Evolutionary conservation across 2,888 invertebrate species (phyloP).

Genomic region (Encarsia formosa): DNA sequence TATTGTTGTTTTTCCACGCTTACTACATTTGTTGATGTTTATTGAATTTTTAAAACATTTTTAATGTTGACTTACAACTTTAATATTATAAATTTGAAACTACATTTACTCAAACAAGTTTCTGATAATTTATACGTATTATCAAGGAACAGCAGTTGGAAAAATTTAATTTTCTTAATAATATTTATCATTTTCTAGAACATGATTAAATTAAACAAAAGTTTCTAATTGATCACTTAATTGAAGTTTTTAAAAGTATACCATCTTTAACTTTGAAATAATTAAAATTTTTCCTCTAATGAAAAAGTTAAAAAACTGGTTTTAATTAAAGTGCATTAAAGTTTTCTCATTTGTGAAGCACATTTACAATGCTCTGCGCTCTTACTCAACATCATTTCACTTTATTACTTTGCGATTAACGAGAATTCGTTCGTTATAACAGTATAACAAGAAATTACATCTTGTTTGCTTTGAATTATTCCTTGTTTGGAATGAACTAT

Average conservation of each 20-base stretch:
- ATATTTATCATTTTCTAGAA: too few species aligned
- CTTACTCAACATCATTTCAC: slow-evolving; percentile 14
- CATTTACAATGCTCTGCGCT: slow-evolving; percentile 8
- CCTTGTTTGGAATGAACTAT: too few species aligned
- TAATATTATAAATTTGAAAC: too few species aligned
- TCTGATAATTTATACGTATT: too few species aligned
- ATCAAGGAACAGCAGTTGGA: too few species aligned
- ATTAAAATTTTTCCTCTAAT: slow-evolving; percentile 7
- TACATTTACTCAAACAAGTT: too few species aligned
- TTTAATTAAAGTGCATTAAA: slow-evolving; percentile 17
- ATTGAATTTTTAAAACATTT: too few species aligned
- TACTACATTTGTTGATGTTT: too few species aligned
- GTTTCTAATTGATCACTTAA: not conserved
- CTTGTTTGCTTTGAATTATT: not conserved
- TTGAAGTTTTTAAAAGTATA: not conserved
- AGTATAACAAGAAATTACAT: slow-evolving; percentile 8
- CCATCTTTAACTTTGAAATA: not conserved
- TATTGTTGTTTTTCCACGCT: too few species aligned
- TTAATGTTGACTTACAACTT: too few species aligned
- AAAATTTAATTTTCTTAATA: too few species aligned
- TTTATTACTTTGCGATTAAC: slow-evolving; percentile 22
- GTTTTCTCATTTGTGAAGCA: slow-evolving; percentile 16
- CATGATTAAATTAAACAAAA: too few species aligned
- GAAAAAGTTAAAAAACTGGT: slow-evolving; percentile 18
- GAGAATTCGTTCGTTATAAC: slow-evolving; percentile 9